phyloP scores from a whole-genome alignment of 2,113 vertebrate species.

The Podarcis muralis region DNA sequence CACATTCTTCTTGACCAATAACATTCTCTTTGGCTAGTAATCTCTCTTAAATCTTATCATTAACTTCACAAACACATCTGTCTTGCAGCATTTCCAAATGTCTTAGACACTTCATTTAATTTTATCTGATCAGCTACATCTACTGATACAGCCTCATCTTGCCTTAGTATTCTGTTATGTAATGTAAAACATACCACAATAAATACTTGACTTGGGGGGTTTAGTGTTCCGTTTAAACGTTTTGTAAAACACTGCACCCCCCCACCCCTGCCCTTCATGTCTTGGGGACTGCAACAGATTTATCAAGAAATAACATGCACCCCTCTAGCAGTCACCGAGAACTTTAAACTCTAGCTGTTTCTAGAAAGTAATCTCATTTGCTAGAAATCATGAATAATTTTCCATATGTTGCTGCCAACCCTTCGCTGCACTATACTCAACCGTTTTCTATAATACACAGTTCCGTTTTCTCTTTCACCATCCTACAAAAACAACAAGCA shows the following conservation, averaged over 20 bases:
- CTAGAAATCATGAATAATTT: conserved; percentile 26
- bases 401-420: neutral
- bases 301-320: neutral
- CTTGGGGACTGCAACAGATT: neutral
- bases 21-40: conserved; percentile 5
- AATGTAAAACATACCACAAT: conserved; percentile 17
- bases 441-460: neutral
- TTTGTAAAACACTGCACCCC: neutral
- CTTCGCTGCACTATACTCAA: neutral
- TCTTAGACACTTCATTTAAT: neutral
- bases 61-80: neutral
- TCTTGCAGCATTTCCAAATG: conserved; percentile 12
- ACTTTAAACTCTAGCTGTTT: conserved; percentile 13
- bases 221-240: neutral
- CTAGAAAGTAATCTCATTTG: conserved; percentile 6
- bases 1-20: conserved; percentile 1
- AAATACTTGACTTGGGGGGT: neutral
- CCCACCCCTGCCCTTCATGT: neutral
- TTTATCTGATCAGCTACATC: conserved; percentile 24
- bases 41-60: conserved; percentile 1
- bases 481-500: neutral
- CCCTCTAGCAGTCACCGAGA: neutral
- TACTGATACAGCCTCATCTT: neutral
- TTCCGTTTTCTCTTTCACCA: neutral
- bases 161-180: conserved; percentile 4